Conservation (phyloP, 2,888 invertebrate genomes). For the Leptothorax acervorum region DNA sequence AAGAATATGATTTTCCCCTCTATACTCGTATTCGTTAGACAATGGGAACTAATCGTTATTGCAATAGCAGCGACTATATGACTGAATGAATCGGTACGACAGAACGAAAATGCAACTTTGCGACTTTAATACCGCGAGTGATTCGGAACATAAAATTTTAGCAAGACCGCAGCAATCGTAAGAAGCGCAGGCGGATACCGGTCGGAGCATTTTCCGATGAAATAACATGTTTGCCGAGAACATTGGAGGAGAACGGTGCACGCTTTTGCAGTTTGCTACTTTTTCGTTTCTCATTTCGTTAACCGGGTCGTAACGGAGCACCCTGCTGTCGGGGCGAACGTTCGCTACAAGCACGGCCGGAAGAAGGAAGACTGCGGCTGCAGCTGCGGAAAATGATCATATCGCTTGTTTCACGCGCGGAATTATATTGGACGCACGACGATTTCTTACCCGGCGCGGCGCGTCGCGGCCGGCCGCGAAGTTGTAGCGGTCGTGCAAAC, state of each 20-base stretch:
- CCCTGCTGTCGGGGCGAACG: background rate
- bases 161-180: conserved; percentile 11
- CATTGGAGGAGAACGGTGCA: conserved; percentile 19
- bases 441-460: conserved; percentile 44
- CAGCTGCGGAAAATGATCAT: conserved; percentile 55
- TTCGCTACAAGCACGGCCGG: background rate
- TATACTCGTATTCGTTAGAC: background rate
- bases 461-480: background rate
- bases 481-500: conserved; percentile 30
- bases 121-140: conserved; percentile 1
- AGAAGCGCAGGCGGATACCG: background rate
- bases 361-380: conserved; percentile 14
- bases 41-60: background rate
- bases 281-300: conserved; percentile 50
- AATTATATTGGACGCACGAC: conserved; percentile 36
- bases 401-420: conserved; percentile 39
- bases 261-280: background rate
- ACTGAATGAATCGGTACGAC: background rate
- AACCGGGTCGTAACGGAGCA: conserved; percentile 29
- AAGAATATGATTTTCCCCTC: background rate
- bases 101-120: background rate
- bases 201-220: conserved; percentile 39
- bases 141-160: background rate
- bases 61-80: background rate
- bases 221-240: conserved; percentile 44